phyloP scores from a whole-genome alignment of 1,140 invertebrate genomes.

The Atta cephalotes region DNA sequence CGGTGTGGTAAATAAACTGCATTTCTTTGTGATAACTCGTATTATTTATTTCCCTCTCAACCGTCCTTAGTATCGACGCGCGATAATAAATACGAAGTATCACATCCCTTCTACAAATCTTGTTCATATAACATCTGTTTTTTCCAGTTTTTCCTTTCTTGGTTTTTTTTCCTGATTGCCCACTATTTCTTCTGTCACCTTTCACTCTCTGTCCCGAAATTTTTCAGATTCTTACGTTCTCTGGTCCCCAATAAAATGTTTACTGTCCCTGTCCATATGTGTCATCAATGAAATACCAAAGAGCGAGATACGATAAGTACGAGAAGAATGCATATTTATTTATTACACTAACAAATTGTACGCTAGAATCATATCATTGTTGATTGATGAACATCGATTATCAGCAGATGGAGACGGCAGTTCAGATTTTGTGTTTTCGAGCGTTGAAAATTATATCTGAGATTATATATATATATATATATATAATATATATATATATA shows the following conservation, averaged over 20 bases:
- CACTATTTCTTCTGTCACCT: background rate
- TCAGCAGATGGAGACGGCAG: background rate
- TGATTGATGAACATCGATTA: constrained; percentile 1
- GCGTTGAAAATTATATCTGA: background rate
- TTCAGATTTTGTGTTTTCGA: constrained; percentile 15
- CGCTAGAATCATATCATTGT: constrained; percentile 9
- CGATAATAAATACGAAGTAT: constrained; percentile 47
- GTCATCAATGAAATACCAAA: background rate
- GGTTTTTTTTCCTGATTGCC: background rate
- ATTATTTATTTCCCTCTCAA: constrained; percentile 85
- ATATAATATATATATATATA: too few relatives aligned
- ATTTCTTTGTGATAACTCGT: constrained; percentile 85
- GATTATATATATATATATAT: too few relatives aligned
- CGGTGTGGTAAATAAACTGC: constrained; percentile 86
- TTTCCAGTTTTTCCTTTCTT: background rate
- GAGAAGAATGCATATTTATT: constrained; percentile 75
- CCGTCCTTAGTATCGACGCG: constrained; percentile 66
- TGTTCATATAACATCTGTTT: background rate
- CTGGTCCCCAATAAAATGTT: background rate
- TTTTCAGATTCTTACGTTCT: background rate
- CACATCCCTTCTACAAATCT: constrained; percentile 42
- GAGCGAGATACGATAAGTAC: constrained; percentile 27
- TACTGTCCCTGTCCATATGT: constrained; percentile 2
- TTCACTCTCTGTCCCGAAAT: background rate
- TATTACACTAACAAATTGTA: constrained; percentile 75